Evolutionary conservation across 2,797 vertebrate species (phyloP), one percentile per base, ranked within the genome.

Genomic region (Rhinophrynus dorsalis): DNA sequence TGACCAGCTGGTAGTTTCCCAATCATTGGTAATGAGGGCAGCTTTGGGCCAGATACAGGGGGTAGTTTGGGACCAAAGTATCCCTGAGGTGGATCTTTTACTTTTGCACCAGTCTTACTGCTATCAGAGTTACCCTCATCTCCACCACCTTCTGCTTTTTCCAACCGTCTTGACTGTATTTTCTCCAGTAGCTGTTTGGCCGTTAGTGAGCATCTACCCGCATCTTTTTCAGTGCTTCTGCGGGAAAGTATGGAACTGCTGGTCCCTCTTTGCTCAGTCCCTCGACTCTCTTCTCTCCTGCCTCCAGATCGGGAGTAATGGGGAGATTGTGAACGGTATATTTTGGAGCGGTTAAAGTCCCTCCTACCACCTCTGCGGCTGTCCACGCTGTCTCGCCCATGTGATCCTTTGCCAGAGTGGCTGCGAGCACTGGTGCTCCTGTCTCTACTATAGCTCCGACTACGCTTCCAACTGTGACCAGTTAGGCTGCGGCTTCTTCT

Each of bases 61-160:
- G 97, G 97, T 3, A 99, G 90, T 76, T 96, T 99, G 1, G 97
- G 97, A 38, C 97, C 97, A 51, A 99, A 99, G 81, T 97, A 99
- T 35, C 97, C 97, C 78, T 95, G 94, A 5, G 97, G 97, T 30
- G 97, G 97, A 77, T 99, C 95, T 76, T 99, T 99, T 63, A 99
- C 92, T 79, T 98, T 99, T 65, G 86, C 80, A 18, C 95, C 96
- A 23, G 91, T 80, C 79, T 98, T 98, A 75, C 64, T 84, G 52
- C 85, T 81, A 10, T 88, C 77, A 5, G 78, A 24, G 60, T 85
- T 78, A 77, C 92, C 82, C 33, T 93, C 92, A 0, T 92, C 91
- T 23, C 80, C 56, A 3, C 82, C 0, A 0, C 75, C 83, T 3
- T 81, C 74, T 42, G 89, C 90, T 77, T 86, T 87, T 59, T 92